Conservation (phyloP, 2,113 vertebrate species). For the Halcyon senegalensis region DNA sequence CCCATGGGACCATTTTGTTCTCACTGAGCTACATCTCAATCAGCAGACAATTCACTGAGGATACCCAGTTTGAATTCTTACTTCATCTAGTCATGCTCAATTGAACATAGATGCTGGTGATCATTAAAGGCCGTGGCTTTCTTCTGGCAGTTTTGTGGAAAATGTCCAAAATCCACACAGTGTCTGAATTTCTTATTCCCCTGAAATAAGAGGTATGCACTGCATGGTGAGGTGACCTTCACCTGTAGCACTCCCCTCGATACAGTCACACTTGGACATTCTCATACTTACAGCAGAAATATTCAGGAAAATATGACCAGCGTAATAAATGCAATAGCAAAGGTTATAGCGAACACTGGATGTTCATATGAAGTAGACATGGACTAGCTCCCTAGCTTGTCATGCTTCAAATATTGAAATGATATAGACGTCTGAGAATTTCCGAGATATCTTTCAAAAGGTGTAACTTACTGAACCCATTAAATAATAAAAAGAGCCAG, state of each 20-base stretch:
- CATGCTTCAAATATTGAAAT: not conserved
- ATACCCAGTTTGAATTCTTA: conserved; percentile 66
- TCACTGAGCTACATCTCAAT: conserved; percentile 71
- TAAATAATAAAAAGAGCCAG: not conserved
- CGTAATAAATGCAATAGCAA: conserved; percentile 30
- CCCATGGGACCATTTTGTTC: conserved; percentile 59
- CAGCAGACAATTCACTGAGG: conserved; percentile 62
- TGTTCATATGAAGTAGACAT: not conserved
- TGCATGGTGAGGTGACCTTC: conserved; percentile 31
- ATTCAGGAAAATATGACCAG: conserved; percentile 1
- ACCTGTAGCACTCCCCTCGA: not conserved
- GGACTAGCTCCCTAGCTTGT: not conserved
- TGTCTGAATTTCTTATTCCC: conserved; percentile 55
- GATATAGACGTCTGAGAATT: not conserved
- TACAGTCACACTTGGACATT: not conserved
- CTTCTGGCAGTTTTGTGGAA: conserved; percentile 68
- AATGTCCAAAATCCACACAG: conserved; percentile 35
- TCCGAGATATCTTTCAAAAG: not conserved
- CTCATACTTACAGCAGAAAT: not conserved
- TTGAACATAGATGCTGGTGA: conserved; percentile 63
- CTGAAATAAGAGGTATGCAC: conserved; percentile 25
- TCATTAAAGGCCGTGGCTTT: conserved; percentile 66
- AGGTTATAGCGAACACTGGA: not conserved
- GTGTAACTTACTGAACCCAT: not conserved
- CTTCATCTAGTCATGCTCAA: conserved; percentile 74